These are phyloP conservation scores for Amazona guildingii DNA, from an alignment of 2,113 vertebrate genomes.

Conservation along the genomic window DNA sequence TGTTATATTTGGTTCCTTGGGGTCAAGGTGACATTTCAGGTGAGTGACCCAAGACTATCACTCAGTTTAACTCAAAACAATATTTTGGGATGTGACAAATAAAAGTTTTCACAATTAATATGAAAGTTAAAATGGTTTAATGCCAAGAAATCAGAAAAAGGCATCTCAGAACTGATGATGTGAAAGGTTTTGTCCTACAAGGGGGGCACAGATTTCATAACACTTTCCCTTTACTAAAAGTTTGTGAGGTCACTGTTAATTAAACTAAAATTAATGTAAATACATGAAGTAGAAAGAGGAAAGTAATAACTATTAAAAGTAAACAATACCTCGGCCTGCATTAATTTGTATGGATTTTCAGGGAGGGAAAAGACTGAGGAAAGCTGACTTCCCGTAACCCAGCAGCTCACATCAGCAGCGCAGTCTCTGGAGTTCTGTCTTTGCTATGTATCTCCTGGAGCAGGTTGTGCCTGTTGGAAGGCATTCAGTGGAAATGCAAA, in stretches of 20 bases:
- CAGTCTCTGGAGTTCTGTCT: background rate
- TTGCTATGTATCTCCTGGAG: background rate
- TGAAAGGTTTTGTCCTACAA: background rate
- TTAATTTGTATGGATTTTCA: background rate
- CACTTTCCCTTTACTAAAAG: background rate
- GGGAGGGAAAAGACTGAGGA: background rate
- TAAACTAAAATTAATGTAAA: background rate
- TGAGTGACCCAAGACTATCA: background rate
- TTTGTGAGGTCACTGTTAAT: background rate
- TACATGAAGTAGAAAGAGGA: background rate
- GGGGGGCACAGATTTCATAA: background rate
- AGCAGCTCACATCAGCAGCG: background rate
- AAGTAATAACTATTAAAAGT: background rate
- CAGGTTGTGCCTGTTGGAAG: background rate
- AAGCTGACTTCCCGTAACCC: background rate
- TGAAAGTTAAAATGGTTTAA: background rate
- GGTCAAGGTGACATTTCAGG: background rate
- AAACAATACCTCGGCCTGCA: background rate
- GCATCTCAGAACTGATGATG: background rate
- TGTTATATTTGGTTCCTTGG: background rate
- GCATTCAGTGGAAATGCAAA: background rate
- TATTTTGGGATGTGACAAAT: background rate
- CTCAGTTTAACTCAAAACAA: background rate
- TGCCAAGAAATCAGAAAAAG: background rate
- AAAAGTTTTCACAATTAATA: background rate